Conservation (phyloP, 1,140 invertebrate genomes). For the Hyphantria cunea region DNA sequence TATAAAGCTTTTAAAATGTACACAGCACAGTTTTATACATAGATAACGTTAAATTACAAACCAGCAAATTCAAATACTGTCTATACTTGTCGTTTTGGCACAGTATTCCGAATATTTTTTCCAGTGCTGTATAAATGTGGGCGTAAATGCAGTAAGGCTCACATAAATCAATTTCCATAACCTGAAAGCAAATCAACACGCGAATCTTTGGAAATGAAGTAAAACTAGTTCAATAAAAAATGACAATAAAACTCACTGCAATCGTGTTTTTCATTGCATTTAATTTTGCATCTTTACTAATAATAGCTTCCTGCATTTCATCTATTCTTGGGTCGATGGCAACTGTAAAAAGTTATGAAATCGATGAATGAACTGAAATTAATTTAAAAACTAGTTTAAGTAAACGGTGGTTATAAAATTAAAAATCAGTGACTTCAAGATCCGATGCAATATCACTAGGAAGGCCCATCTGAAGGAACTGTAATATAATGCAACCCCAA, state of each 20-base stretch:
- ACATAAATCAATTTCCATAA: conserved; percentile 72
- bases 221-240: not conserved
- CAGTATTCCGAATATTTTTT: conserved; percentile 68
- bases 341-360: conserved; percentile 43
- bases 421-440: no score
- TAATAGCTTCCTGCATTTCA: conserved; percentile 64
- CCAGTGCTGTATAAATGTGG: conserved; percentile 69
- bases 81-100: conserved; percentile 70
- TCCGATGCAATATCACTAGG: no score
- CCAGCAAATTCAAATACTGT: conserved; percentile 65
- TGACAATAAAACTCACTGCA: conserved; percentile 54
- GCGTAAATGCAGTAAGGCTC: conserved; percentile 74
- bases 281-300: conserved; percentile 69
- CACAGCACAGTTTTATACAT: no score
- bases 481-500: no score
- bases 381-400: no score
- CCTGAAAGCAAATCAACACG: conserved; percentile 44
- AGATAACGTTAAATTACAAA: conserved; percentile 25
- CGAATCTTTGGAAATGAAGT: not conserved
- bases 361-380: not conserved
- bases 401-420: no score
- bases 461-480: no score
- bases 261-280: conserved; percentile 73
- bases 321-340: conserved; percentile 58
- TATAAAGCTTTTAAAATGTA: no score